Percentiles rank a stretch among this genome's conserved stretches.
phyloP scores from a whole-genome alignment of 2,888 invertebrate genomes.

The Julus scandinavius region DNA sequence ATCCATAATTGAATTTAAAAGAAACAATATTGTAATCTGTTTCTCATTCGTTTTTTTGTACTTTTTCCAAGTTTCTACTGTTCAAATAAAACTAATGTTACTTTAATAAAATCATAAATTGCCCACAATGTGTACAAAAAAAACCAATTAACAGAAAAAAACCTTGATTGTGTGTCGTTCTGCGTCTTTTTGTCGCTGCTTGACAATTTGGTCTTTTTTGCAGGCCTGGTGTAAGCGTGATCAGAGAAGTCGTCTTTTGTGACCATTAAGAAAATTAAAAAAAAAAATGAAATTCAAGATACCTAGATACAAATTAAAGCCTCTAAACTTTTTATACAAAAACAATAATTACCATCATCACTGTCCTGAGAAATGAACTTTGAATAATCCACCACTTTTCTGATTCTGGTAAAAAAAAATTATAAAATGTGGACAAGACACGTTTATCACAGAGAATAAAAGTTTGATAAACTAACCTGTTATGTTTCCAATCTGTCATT shows the following conservation, averaged over 20 bases:
- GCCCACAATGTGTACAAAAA: neutral
- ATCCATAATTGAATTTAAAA: too few relatives aligned
- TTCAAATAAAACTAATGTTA: too few relatives aligned
- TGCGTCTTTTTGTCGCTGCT: slow-evolving; percentile 4
- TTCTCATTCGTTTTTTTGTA: too few relatives aligned
- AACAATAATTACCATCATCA: slow-evolving; percentile 25
- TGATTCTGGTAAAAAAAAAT: neutral
- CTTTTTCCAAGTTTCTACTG: too few relatives aligned
- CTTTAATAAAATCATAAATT: too few relatives aligned
- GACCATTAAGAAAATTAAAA: neutral
- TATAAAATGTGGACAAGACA: neutral
- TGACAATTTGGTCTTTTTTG: slow-evolving; percentile 1
- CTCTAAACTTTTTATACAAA: neutral
- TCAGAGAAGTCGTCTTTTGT: slow-evolving; percentile 18
- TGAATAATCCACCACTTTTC: slow-evolving; percentile 33
- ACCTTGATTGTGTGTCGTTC: neutral
- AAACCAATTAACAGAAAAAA: neutral
- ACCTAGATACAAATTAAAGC: neutral
- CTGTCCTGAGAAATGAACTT: slow-evolving; percentile 16
- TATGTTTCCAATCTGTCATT: neutral
- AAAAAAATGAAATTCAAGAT: neutral
- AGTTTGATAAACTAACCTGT: neutral
- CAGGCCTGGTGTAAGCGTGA: neutral
- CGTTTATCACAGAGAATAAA: neutral
- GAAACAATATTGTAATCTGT: too few relatives aligned